These are phyloP conservation scores for Leptocoma aspasia DNA, from an alignment of 2,113 vertebrate genomes.

Conservation along the genomic window DNA sequence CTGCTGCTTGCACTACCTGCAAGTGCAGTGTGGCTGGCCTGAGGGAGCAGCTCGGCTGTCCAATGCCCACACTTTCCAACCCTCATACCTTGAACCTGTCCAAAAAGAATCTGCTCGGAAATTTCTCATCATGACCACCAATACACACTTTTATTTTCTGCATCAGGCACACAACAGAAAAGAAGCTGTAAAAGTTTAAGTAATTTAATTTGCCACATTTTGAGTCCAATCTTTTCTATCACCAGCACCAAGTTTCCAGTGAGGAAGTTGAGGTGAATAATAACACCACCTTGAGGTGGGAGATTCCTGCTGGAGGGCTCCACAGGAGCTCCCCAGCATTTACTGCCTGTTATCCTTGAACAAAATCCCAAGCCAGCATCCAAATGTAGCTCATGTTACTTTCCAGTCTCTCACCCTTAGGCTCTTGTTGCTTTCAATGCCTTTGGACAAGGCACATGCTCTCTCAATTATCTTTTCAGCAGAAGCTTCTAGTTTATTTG, in stretches of 20 bases:
- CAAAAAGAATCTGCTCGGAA: neutral
- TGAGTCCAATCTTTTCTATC: neutral
- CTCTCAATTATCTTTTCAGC: neutral
- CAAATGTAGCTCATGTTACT: accelerated
- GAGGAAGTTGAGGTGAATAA: neutral
- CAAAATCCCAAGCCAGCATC: neutral
- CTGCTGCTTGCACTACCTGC: neutral
- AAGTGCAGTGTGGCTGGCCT: accelerated
- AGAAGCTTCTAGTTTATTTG: neutral
- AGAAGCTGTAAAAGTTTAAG: neutral
- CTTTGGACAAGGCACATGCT: neutral
- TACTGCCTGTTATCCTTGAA: neutral
- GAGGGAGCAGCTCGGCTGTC: neutral
- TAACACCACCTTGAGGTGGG: neutral
- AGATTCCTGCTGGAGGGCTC: neutral
- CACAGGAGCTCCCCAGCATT: neutral
- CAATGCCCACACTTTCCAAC: neutral
- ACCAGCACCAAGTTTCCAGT: neutral
- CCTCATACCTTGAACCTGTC: neutral
- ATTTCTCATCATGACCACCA: neutral
- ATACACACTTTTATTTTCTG: neutral
- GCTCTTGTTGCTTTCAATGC: neutral
- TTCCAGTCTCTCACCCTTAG: neutral
- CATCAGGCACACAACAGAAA: neutral
- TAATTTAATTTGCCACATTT: neutral